phyloP scores from a whole-genome alignment of 1,140 invertebrate genomes.

The Sipha flava region DNA sequence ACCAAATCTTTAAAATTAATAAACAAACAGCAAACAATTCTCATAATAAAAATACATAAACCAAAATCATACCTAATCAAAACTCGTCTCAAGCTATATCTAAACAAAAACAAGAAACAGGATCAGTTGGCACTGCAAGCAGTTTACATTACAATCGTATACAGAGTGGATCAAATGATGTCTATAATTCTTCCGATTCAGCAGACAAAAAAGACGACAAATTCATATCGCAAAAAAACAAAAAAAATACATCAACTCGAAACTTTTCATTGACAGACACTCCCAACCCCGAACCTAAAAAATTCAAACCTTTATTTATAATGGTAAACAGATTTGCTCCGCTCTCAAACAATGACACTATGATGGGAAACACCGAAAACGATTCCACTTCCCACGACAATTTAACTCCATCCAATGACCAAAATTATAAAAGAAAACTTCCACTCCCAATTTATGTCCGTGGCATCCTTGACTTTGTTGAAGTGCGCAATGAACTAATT shows the following conservation, averaged over 20 bases:
- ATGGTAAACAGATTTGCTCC: background rate
- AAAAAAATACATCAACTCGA: background rate
- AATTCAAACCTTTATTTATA: background rate
- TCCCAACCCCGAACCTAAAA: background rate
- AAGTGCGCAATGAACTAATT: background rate
- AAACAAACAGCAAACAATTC: background rate
- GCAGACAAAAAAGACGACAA: background rate
- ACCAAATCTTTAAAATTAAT: background rate
- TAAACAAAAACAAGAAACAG: background rate
- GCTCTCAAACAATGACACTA: background rate
- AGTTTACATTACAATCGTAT: background rate
- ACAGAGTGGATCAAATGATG: background rate
- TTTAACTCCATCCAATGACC: background rate
- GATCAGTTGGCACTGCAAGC: background rate
- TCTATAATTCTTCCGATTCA: background rate
- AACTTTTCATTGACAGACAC: background rate
- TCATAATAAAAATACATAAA: background rate
- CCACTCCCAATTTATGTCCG: background rate
- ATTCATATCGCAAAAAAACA: background rate
- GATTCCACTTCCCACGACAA: background rate
- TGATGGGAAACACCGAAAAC: background rate
- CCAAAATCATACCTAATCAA: background rate
- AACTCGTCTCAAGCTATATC: background rate
- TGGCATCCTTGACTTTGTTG: background rate
- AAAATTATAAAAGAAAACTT: background rate